Conservation (phyloP, 2,888 invertebrate genomes). For the Argynnis bischoffii region DNA sequence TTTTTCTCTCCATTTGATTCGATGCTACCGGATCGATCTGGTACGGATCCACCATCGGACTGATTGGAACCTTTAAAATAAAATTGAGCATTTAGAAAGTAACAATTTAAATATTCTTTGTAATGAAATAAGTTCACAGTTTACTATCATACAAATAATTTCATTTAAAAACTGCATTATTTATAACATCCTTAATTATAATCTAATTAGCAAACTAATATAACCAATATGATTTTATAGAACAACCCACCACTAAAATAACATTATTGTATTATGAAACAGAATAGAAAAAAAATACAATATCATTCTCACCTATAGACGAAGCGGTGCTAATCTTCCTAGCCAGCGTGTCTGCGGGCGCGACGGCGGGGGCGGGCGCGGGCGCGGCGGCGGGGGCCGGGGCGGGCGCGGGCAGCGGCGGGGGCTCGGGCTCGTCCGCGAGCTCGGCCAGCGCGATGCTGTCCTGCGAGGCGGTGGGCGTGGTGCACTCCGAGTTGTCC, state of each 20-base stretch:
- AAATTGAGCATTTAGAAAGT: background rate
- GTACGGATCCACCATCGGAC: slow-evolving; percentile 70
- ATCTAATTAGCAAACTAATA: too few relatives aligned
- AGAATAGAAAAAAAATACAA: background rate
- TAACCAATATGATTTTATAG: background rate
- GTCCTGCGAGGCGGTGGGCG: slow-evolving; percentile 77
- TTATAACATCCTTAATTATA: too few relatives aligned
- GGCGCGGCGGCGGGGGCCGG: slow-evolving; percentile 57
- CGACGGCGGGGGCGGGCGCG: slow-evolving; percentile 28
- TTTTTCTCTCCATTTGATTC: slow-evolving; percentile 72
- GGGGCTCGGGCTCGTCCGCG: slow-evolving; percentile 53
- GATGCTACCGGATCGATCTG: slow-evolving; percentile 67
- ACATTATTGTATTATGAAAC: background rate
- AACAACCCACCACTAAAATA: background rate
- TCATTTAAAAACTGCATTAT: too few relatives aligned
- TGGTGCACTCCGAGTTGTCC: slow-evolving; percentile 80
- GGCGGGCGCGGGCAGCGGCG: slow-evolving; percentile 49
- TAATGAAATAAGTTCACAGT: too few relatives aligned
- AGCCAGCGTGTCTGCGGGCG: slow-evolving; percentile 49
- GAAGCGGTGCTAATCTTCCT: slow-evolving; percentile 76
- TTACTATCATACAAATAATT: too few relatives aligned
- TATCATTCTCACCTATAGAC: slow-evolving; percentile 59
- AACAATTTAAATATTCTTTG: too few relatives aligned
- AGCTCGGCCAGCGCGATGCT: slow-evolving; percentile 70
- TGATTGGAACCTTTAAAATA: slow-evolving; percentile 67